Evolutionary conservation across 1,140 invertebrate genomes (phyloP).

Genomic region (Mycetomoellerius zeteki): DNA sequence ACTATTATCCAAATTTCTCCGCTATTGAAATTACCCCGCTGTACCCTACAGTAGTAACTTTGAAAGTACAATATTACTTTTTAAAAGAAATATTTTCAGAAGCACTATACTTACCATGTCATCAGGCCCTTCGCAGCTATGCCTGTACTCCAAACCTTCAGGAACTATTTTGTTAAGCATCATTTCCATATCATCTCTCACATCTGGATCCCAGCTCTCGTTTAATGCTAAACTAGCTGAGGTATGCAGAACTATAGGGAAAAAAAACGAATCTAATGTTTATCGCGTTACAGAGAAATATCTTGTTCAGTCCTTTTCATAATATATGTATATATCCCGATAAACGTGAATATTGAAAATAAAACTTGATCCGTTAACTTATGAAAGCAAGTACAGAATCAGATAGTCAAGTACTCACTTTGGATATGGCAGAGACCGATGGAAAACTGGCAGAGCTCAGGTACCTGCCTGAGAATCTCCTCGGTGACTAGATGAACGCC

Average conservation of each 20-base stretch:
- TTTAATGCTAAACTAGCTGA: constrained; percentile 98
- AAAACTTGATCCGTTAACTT: constrained; percentile 12
- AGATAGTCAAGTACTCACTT: constrained; percentile 90
- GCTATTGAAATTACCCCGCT: too few relatives aligned
- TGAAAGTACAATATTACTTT: background rate
- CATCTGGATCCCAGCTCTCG: constrained; percentile 99
- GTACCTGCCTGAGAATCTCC: constrained; percentile 97
- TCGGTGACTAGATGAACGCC: constrained; percentile 98
- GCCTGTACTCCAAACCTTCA: constrained; percentile 97
- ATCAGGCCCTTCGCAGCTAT: constrained; percentile 98
- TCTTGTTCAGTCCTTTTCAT: background rate
- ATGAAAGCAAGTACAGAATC: background rate
- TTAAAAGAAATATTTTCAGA: background rate
- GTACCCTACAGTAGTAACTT: background rate
- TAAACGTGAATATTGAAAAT: background rate
- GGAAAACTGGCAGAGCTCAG: constrained; percentile 96
- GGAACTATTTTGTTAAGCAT: constrained; percentile 99
- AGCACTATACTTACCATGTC: constrained; percentile 94
- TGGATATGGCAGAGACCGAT: constrained; percentile 98
- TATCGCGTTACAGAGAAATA: background rate
- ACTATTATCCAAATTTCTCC: too few relatives aligned
- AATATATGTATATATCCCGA: background rate
- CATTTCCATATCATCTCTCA: constrained; percentile 99
- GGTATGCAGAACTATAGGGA: constrained; percentile 96
- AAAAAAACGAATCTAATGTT: constrained; percentile 57